Evolutionary conservation across 2,888 invertebrate species (phyloP).

Genomic region (Agriopis leucophaearia): DNA sequence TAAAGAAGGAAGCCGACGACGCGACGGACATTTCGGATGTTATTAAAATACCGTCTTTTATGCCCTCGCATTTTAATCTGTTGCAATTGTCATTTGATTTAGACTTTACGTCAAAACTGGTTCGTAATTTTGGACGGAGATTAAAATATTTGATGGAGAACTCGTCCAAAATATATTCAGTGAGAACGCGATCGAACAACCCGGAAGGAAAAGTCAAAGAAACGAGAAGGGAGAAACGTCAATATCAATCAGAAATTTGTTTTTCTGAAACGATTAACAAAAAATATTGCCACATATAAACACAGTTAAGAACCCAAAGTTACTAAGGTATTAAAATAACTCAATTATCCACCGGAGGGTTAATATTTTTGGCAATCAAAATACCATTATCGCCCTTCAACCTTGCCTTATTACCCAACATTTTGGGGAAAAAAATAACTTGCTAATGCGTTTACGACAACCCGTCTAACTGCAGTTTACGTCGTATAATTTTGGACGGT

Average conservation of each 20-base stretch:
- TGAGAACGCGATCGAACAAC: neutral
- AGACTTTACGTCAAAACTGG: slow-evolving; percentile 41
- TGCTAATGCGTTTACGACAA: slow-evolving; percentile 14
- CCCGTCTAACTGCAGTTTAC: slow-evolving; percentile 3
- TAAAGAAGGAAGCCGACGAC: slow-evolving; percentile 42
- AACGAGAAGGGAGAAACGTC: neutral
- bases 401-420: neutral
- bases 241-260: slow-evolving; percentile 1
- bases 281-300: neutral
- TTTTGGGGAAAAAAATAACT: slow-evolving; percentile 6
- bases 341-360: slow-evolving; percentile 7
- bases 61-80: slow-evolving; percentile 50
- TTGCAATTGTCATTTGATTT: slow-evolving; percentile 51
- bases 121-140: slow-evolving; percentile 42
- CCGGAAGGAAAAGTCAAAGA: neutral
- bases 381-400: slow-evolving; percentile 9
- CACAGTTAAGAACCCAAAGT: neutral
- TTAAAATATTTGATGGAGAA: slow-evolving; percentile 29
- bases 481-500: neutral
- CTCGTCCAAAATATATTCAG: slow-evolving; percentile 3
- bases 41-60: slow-evolving; percentile 53
- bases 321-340: neutral
- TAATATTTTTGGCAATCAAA: slow-evolving; percentile 18
- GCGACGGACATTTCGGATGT: slow-evolving; percentile 51
- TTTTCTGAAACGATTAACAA: neutral